A percentile compares a stretch with the other conserved stretches of the same genome.
These are phyloP conservation scores for Thaumatotibia leucotreta DNA, from an alignment of 1,140 invertebrate genomes.

Conservation along the genomic window DNA sequence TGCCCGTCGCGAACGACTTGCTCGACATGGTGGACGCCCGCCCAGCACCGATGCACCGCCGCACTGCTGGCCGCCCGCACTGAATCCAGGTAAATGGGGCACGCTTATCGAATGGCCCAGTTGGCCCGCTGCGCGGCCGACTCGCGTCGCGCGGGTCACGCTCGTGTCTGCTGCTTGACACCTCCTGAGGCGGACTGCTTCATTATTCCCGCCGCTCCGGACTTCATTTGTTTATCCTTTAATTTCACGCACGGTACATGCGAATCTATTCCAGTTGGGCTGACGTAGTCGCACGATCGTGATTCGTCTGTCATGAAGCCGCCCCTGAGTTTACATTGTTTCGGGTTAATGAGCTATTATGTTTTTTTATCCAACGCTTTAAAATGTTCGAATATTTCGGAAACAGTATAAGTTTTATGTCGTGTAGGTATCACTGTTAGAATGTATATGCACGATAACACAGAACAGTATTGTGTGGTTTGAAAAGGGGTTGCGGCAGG, in stretches of 20 bases:
- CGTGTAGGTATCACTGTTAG: neutral
- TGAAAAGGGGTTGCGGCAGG: constrained; percentile 22
- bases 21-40: constrained; percentile 54
- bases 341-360: constrained; percentile 27
- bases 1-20: constrained; percentile 63
- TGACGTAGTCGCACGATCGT: constrained; percentile 59
- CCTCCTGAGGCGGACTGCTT: constrained; percentile 64
- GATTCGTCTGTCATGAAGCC: constrained; percentile 54
- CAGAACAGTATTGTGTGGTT: neutral
- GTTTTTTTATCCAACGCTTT: constrained; percentile 24
- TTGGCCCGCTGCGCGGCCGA: constrained; percentile 52
- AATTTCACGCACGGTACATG: constrained; percentile 64
- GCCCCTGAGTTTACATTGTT: constrained; percentile 49
- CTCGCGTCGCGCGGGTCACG: constrained; percentile 52
- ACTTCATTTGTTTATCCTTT: constrained; percentile 75
- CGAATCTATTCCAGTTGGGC: constrained; percentile 67
- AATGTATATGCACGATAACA: neutral
- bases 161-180: constrained; percentile 64
- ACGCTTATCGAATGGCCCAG: constrained; percentile 69
- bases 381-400: neutral
- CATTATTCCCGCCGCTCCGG: constrained; percentile 64
- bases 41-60: constrained; percentile 40
- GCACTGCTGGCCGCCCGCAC: constrained; percentile 26
- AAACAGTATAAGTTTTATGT: neutral
- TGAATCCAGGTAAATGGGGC: constrained; percentile 60